phyloP scores from a whole-genome alignment of 2,888 invertebrate species.

The Drosophila robusta region DNA sequence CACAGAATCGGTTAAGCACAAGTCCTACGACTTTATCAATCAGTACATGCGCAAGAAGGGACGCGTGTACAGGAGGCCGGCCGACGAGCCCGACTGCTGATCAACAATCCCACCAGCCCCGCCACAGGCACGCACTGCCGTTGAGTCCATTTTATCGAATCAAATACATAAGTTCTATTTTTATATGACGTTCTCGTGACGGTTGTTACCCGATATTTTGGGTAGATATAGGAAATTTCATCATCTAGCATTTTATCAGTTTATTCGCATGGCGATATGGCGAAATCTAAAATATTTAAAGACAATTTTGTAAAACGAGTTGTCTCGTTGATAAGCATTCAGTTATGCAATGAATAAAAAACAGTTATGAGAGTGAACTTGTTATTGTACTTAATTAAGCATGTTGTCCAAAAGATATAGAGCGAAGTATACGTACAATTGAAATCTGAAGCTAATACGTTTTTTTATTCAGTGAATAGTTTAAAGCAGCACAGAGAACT shows the following conservation, averaged over 20 bases:
- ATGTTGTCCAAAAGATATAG: not conserved
- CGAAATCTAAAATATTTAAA: not conserved
- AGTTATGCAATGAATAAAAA: slow-evolving; percentile 1
- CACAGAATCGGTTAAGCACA: slow-evolving; percentile 90
- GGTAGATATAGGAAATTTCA: not conserved
- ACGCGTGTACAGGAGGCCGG: slow-evolving; percentile 85
- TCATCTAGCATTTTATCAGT: not conserved
- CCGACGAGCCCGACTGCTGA: slow-evolving; percentile 32
- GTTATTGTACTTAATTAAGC: not conserved
- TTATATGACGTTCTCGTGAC: not conserved
- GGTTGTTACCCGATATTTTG: slow-evolving; percentile 7
- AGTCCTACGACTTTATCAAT: slow-evolving; percentile 96
- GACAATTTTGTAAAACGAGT: not conserved
- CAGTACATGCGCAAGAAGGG: slow-evolving; percentile 99
- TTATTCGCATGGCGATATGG: not conserved
- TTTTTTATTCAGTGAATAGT: slow-evolving; percentile 54
- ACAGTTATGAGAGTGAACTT: not conserved
- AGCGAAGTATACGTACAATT: too few relatives aligned
- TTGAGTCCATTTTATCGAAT: too few relatives aligned
- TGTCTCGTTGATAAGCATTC: not conserved
- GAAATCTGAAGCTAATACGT: slow-evolving; percentile 14
- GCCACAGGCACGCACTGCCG: too few relatives aligned
- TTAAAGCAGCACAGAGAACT: slow-evolving; percentile 30
- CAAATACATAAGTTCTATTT: not conserved
- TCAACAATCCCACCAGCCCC: not conserved